phyloP scores from a whole-genome alignment of 2,113 vertebrate species.

The Ageneiosus marmoratus region DNA sequence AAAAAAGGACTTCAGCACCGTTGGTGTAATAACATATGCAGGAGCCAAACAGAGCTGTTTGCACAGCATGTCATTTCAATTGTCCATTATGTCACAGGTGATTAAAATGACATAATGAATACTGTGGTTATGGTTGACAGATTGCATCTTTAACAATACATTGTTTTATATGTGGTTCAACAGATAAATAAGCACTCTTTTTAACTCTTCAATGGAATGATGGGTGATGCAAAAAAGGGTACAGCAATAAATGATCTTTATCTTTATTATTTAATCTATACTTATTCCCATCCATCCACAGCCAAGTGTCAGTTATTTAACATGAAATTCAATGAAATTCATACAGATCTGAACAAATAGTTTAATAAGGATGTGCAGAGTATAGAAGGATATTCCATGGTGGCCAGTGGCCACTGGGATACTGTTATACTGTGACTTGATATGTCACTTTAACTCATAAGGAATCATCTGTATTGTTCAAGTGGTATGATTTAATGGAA shows the following conservation, averaged over 20 bases:
- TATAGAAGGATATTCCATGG: background rate
- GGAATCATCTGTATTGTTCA: slow-evolving; percentile 18
- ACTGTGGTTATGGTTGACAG: background rate
- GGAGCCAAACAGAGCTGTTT: slow-evolving; percentile 90
- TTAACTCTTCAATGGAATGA: background rate
- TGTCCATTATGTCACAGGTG: slow-evolving; percentile 95
- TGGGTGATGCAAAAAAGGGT: background rate
- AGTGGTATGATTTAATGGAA: background rate
- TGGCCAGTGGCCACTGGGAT: background rate
- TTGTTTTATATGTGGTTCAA: slow-evolving; percentile 15
- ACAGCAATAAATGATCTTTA: background rate
- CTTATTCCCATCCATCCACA: background rate
- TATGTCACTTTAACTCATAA: slow-evolving; percentile 5
- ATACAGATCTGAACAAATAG: background rate
- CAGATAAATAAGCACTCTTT: background rate
- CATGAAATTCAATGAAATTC: background rate
- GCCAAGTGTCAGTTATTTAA: background rate
- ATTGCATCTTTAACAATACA: background rate
- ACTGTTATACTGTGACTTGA: background rate
- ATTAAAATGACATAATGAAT: slow-evolving; percentile 31
- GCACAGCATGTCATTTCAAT: slow-evolving; percentile 96
- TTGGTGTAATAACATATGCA: slow-evolving; percentile 81
- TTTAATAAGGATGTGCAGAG: background rate
- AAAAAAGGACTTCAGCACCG: slow-evolving; percentile 94
- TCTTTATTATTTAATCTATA: background rate